Conservation (phyloP, 2,888 invertebrate species). For the Rapana venosa region DNA sequence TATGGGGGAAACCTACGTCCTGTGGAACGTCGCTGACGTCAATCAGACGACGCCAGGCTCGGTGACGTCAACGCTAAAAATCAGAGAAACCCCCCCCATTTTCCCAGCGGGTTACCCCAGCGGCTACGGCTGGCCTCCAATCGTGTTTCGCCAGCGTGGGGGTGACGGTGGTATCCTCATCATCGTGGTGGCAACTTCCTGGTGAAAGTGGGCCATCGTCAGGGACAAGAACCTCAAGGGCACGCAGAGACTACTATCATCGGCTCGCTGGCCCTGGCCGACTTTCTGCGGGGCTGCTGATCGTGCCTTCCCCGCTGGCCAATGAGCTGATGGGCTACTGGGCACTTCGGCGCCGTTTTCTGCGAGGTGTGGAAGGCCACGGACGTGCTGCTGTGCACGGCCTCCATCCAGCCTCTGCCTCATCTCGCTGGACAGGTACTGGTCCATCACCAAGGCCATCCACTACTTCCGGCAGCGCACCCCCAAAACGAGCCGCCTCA, state of each 20-base stretch:
- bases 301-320: conserved; percentile 97
- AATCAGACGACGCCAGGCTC: conserved; percentile 31
- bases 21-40: conserved; percentile 26
- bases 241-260: conserved; percentile 99
- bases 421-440: conserved; percentile 96
- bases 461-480: conserved; percentile 95
- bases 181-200: conserved; percentile 97
- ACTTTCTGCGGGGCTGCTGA: conserved; percentile 94
- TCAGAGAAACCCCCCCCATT: conserved; percentile 24
- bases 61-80: neutral
- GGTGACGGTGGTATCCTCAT: conserved; percentile 94
- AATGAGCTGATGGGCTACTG: conserved; percentile 99
- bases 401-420: conserved; percentile 98
- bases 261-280: conserved; percentile 94
- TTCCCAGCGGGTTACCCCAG: conserved; percentile 82
- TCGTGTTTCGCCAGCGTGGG: conserved; percentile 87
- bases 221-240: conserved; percentile 96
- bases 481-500: conserved; percentile 91
- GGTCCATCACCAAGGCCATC: conserved; percentile 96
- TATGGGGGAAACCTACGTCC: no score
- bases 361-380: conserved; percentile 90
- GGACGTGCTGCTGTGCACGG: conserved; percentile 96
- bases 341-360: conserved; percentile 98
- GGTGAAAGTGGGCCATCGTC: conserved; percentile 96
- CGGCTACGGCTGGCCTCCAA: conserved; percentile 92